Conservation (phyloP, 2,797 vertebrate species). For the Pangasius sanitwongsei region DNA sequence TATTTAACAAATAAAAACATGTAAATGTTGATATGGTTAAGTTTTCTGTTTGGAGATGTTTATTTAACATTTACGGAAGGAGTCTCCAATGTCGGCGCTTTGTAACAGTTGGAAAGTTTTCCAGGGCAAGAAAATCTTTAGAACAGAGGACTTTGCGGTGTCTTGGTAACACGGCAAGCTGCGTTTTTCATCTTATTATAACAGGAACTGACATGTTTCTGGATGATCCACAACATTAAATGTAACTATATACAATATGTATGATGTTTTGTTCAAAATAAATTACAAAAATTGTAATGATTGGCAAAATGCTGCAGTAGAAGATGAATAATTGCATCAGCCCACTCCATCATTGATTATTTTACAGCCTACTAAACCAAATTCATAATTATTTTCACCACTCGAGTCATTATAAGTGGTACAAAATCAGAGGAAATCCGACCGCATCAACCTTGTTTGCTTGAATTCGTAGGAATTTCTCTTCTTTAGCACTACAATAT, state of each 20-base stretch:
- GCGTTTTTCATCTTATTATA: too few relatives aligned
- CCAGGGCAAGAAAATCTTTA: too few relatives aligned
- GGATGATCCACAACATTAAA: background rate
- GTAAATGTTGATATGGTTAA: too few relatives aligned
- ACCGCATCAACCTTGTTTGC: background rate
- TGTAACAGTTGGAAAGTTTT: too few relatives aligned
- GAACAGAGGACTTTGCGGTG: too few relatives aligned
- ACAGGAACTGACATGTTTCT: too few relatives aligned
- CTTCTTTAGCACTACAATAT: background rate
- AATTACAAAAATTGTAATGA: background rate
- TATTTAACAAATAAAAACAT: too few relatives aligned
- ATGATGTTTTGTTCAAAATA: background rate
- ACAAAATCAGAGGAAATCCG: background rate
- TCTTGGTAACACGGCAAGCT: too few relatives aligned
- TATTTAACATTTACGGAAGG: too few relatives aligned
- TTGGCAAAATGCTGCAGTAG: background rate
- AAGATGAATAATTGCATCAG: background rate
- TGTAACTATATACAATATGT: background rate
- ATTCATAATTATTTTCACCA: background rate
- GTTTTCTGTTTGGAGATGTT: too few relatives aligned
- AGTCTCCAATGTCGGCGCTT: too few relatives aligned
- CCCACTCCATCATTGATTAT: background rate
- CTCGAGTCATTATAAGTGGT: background rate
- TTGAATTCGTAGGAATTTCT: background rate
- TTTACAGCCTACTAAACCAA: background rate